phyloP scores from a whole-genome alignment of 2,888 invertebrate genomes.

The Biston stratarius region DNA sequence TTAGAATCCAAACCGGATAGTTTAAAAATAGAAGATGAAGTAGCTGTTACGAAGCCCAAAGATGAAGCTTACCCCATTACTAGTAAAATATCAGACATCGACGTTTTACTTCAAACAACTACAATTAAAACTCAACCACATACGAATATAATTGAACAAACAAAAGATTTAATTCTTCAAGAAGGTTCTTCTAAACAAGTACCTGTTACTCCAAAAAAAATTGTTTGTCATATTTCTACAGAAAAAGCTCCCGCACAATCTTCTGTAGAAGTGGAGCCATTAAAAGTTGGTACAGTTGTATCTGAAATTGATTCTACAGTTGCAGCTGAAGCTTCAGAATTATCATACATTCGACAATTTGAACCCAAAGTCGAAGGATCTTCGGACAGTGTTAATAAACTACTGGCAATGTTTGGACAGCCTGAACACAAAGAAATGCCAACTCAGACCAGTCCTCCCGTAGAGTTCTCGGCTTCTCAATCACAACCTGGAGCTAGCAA shows the following conservation, averaged over 20 bases:
- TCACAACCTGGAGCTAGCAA: constrained; percentile 39
- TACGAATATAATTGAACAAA: constrained; percentile 45
- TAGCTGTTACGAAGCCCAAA: background rate
- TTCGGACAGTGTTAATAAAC: constrained; percentile 59
- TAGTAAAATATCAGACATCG: background rate
- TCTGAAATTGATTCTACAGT: constrained; percentile 59
- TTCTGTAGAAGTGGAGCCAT: constrained; percentile 57
- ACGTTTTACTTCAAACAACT: constrained; percentile 3
- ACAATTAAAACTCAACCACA: constrained; percentile 33
- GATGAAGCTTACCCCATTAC: background rate
- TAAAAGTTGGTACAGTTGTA: constrained; percentile 58
- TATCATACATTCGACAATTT: constrained; percentile 65
- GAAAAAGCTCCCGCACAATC: constrained; percentile 56
- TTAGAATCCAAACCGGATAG: background rate
- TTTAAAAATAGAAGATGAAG: background rate
- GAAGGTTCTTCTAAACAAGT: constrained; percentile 42
- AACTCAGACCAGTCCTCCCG: constrained; percentile 49
- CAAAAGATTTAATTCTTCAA: constrained; percentile 48
- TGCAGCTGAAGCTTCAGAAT: constrained; percentile 52
- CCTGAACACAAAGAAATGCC: constrained; percentile 67
- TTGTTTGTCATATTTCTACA: constrained; percentile 48
- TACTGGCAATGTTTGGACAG: constrained; percentile 58
- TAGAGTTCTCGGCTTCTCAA: constrained; percentile 41
- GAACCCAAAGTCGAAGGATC: constrained; percentile 59
- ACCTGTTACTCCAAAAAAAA: constrained; percentile 31